Evolutionary conservation across 1,140 invertebrate genomes (phyloP).

Genomic region (Platyura marginata): DNA sequence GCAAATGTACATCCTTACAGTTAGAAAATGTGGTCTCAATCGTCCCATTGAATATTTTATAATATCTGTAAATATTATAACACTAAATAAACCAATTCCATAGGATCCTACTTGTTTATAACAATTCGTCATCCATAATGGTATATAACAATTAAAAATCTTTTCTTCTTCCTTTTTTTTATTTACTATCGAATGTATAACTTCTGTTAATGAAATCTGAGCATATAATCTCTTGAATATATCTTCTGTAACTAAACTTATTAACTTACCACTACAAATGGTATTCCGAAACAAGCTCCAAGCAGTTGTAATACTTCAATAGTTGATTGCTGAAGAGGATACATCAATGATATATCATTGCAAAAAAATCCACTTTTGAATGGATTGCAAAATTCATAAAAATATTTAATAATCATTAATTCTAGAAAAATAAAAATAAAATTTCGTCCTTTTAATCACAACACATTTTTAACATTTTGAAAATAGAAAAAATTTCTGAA

Average conservation of each 20-base stretch:
- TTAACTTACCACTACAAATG: slow-evolving; percentile 57
- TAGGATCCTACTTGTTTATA: slow-evolving; percentile 62
- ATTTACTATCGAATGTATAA: neutral
- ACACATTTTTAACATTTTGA: too few species aligned
- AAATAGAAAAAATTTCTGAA: too few species aligned
- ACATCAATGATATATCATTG: slow-evolving; percentile 79
- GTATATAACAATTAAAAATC: slow-evolving; percentile 36
- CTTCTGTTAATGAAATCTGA: slow-evolving; percentile 1
- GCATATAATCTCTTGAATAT: too few species aligned
- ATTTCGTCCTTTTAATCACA: too few species aligned
- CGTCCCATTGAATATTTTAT: slow-evolving; percentile 84
- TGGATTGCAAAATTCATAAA: too few species aligned
- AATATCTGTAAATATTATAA: slow-evolving; percentile 60
- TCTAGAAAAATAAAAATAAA: too few species aligned
- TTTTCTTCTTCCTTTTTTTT: slow-evolving; percentile 12
- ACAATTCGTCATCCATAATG: slow-evolving; percentile 47
- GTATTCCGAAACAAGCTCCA: slow-evolving; percentile 51
- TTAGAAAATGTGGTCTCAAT: slow-evolving; percentile 80
- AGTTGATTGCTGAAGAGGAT: slow-evolving; percentile 65
- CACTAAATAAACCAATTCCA: too few species aligned
- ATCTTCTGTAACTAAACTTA: too few species aligned
- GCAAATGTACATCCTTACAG: slow-evolving; percentile 25
- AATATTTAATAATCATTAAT: too few species aligned
- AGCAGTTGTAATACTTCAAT: slow-evolving; percentile 64
- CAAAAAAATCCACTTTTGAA: slow-evolving; percentile 89